phyloP scores from a whole-genome alignment of 2,113 vertebrate genomes.

The Calonectris borealis region DNA sequence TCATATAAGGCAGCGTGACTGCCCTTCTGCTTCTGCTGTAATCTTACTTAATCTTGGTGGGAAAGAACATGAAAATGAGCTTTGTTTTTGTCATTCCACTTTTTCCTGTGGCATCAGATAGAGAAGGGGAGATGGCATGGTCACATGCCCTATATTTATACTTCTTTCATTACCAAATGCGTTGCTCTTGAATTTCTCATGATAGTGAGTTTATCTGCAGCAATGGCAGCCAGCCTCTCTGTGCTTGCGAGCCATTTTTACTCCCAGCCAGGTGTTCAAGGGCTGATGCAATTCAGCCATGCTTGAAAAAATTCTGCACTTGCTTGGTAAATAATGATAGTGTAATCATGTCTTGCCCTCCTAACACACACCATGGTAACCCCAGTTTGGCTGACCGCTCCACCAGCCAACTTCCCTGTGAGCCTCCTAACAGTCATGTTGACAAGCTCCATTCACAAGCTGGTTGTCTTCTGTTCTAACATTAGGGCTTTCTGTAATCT shows the following conservation, averaged over 20 bases:
- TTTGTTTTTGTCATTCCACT: not conserved
- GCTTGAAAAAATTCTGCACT: not conserved
- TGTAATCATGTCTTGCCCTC: not conserved
- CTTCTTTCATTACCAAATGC: not conserved
- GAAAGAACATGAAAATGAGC: not conserved
- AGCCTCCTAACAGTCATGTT: not conserved
- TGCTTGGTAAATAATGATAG: not conserved
- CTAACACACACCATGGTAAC: not conserved
- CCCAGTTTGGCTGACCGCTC: not conserved
- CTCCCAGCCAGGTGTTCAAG: constrained; percentile 9
- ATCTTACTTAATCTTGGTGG: not conserved
- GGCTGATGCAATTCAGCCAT: not conserved
- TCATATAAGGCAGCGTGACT: not conserved
- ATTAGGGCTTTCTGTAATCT: not conserved
- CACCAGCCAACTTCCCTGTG: not conserved
- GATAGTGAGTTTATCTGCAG: not conserved
- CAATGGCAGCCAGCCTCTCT: not conserved
- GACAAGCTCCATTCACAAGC: not conserved
- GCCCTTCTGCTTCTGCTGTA: not conserved
- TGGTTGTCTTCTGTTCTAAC: not conserved
- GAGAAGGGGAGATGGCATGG: not conserved
- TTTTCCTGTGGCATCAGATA: not conserved
- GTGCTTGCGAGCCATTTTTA: not conserved
- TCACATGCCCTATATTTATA: not conserved
- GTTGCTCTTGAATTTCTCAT: not conserved